Percentiles rank a stretch among this genome's conserved stretches.
Conservation (phyloP, 2,113 vertebrate species). For the Callaeas wilsoni region DNA sequence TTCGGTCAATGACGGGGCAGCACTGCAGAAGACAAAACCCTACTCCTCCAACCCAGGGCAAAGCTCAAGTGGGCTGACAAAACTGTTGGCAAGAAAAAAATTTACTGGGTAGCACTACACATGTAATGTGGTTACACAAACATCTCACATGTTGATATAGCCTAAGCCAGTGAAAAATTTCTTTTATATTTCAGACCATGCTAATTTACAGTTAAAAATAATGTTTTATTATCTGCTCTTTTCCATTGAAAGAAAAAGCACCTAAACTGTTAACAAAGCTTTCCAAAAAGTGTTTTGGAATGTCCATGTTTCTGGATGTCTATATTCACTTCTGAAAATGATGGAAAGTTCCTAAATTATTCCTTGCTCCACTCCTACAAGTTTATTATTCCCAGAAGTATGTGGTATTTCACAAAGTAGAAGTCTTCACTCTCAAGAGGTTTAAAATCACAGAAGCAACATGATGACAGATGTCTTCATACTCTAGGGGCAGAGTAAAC, state of each 20-base stretch:
- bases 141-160: not conserved
- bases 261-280: not conserved
- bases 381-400: not conserved
- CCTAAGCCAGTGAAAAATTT: not conserved
- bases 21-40: not conserved
- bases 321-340: not conserved
- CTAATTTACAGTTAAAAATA: not conserved
- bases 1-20: not conserved
- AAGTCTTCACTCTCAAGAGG: not conserved
- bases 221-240: not conserved
- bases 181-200: not conserved
- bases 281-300: not conserved
- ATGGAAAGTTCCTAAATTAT: not conserved
- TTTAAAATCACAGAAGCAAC: not conserved
- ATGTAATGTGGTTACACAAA: not conserved
- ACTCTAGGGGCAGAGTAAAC: not conserved
- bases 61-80: not conserved
- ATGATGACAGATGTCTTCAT: not conserved
- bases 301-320: rapidly evolving
- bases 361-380: not conserved
- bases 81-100: not conserved
- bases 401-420: not conserved
- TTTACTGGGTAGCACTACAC: rapidly evolving
- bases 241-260: not conserved
- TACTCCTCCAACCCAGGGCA: not conserved